Evolutionary conservation across 2,888 invertebrate species (phyloP).

Genomic region (Trachelus stipa): DNA sequence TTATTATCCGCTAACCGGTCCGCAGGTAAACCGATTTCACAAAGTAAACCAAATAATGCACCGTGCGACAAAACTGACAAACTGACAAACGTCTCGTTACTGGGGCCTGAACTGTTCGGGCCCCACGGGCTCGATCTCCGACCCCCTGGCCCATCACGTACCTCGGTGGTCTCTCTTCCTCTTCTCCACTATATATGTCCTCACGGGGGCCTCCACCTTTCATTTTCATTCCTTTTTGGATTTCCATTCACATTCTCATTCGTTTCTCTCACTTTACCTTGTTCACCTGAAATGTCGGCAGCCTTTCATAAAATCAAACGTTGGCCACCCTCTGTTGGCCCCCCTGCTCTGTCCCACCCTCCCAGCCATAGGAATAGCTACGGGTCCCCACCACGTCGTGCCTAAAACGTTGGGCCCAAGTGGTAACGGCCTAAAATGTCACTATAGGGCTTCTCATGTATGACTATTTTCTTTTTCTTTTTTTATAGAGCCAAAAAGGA

Average conservation of each 20-base stretch:
- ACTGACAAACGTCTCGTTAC: conserved; percentile 35
- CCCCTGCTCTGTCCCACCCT: background rate
- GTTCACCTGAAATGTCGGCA: conserved; percentile 5
- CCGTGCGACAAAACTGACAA: conserved; percentile 29
- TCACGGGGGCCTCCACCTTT: background rate
- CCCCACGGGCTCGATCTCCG: conserved; percentile 1
- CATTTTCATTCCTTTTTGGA: background rate
- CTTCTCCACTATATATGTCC: background rate
- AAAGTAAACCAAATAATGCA: conserved; percentile 32
- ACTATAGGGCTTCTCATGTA: background rate
- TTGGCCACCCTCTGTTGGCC: background rate
- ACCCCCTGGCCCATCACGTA: conserved; percentile 4
- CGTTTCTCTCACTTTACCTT: conserved; percentile 3
- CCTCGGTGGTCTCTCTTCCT: background rate
- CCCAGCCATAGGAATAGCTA: background rate
- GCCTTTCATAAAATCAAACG: conserved; percentile 10
- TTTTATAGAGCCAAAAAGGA: background rate
- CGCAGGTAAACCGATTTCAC: conserved; percentile 40
- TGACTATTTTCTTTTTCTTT: background rate
- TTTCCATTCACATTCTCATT: background rate
- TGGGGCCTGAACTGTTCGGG: conserved; percentile 5
- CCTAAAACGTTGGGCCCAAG: background rate
- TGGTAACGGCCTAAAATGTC: background rate
- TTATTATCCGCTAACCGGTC: conserved; percentile 39
- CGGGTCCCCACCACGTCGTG: background rate